Conservation (phyloP, 2,113 vertebrate genomes). For the Plecotus auritus region DNA sequence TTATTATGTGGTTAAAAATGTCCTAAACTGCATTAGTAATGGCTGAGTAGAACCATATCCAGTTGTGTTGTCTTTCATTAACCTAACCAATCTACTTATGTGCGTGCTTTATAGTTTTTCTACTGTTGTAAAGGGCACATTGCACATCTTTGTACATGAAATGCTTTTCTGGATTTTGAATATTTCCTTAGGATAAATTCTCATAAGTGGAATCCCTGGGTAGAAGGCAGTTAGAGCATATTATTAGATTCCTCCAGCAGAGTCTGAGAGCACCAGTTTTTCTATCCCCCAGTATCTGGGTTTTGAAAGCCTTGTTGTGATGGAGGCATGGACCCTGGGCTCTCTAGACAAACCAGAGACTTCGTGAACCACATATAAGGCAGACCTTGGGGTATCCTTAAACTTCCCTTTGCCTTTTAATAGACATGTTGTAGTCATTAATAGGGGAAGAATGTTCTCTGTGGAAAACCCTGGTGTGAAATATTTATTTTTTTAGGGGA, state of each 20-base stretch:
- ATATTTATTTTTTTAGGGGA: neutral
- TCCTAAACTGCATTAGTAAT: neutral
- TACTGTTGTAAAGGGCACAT: neutral
- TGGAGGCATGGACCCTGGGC: neutral
- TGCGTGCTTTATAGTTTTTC: neutral
- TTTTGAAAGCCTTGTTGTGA: neutral
- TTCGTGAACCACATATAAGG: neutral
- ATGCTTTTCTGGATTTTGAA: conserved; percentile 5
- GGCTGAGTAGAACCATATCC: neutral
- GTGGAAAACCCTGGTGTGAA: neutral
- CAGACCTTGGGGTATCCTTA: neutral
- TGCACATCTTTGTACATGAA: neutral
- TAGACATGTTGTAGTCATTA: neutral
- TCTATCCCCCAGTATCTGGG: neutral
- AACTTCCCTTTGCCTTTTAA: neutral
- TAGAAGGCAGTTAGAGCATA: neutral
- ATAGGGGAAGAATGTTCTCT: neutral
- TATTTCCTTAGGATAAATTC: conserved; percentile 13
- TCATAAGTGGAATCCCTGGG: neutral
- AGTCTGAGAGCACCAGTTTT: neutral
- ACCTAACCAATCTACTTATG: neutral
- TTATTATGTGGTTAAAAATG: conserved; percentile 6
- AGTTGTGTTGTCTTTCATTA: neutral
- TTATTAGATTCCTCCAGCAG: neutral
- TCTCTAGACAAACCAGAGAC: neutral